A percentile compares a stretch with the other conserved stretches of the same genome.
These are phyloP conservation scores for Antheraea mylitta DNA, from an alignment of 1,140 invertebrate species.

Conservation along the genomic window DNA sequence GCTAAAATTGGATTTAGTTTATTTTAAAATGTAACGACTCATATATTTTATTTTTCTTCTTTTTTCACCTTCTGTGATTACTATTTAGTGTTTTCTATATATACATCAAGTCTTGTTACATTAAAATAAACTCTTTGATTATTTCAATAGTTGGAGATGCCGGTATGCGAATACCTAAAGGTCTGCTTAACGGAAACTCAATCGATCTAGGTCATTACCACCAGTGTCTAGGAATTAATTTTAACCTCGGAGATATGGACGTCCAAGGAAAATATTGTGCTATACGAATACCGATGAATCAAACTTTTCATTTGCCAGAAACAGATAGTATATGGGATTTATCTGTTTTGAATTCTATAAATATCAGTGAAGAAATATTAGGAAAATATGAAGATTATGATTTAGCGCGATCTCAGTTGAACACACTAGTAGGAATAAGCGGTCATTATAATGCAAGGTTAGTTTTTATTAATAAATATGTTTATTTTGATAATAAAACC, in stretches of 20 bases:
- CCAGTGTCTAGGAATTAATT: constrained; percentile 44
- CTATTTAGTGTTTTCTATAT: no score
- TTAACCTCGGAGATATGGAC: constrained; percentile 19
- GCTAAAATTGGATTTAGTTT: no score
- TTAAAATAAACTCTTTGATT: not conserved
- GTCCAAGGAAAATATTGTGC: constrained; percentile 52
- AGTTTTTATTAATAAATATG: not conserved
- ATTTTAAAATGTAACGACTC: no score
- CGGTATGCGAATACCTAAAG: constrained; percentile 27
- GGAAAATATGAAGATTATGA: constrained; percentile 5
- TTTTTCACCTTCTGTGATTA: no score
- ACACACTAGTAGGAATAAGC: not conserved
- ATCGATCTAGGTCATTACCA: constrained; percentile 40
- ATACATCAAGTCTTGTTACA: no score
- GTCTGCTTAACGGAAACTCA: constrained; percentile 24
- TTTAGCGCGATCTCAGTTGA: not conserved
- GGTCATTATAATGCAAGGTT: not conserved
- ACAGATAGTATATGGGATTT: constrained; percentile 5
- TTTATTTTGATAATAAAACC: not conserved
- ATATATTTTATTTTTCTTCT: no score
- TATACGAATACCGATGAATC: constrained; percentile 25
- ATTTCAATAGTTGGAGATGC: constrained; percentile 28
- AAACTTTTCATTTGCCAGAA: constrained; percentile 22
- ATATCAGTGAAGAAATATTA: constrained; percentile 2
- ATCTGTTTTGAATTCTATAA: constrained; percentile 3